These are phyloP conservation scores for Setophaga kirtlandii DNA, from an alignment of 2,113 vertebrate species.

Conservation along the genomic window DNA sequence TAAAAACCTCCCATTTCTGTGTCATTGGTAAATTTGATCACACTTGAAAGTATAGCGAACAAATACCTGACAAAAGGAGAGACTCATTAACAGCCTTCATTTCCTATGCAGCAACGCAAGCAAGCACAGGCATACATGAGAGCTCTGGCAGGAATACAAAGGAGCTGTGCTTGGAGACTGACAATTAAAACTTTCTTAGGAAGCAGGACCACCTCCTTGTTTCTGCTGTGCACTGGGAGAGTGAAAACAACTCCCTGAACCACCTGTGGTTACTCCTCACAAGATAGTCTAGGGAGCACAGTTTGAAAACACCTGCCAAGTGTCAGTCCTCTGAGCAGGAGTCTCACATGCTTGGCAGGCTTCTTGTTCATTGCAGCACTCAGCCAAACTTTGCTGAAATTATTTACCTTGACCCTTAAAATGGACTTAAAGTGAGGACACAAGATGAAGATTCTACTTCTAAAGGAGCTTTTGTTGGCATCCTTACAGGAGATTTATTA, in stretches of 20 bases:
- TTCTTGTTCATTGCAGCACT: not conserved
- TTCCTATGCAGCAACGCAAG: slow-evolving; percentile 57
- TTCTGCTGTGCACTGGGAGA: slow-evolving; percentile 21
- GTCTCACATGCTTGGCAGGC: not conserved
- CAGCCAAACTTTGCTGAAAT: not conserved
- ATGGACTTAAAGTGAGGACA: not conserved
- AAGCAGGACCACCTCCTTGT: slow-evolving; percentile 31
- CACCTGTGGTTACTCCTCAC: slow-evolving; percentile 30
- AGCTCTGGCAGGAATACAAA: slow-evolving; percentile 62
- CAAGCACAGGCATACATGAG: slow-evolving; percentile 24
- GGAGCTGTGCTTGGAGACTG: slow-evolving; percentile 46
- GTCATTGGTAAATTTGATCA: slow-evolving; percentile 51
- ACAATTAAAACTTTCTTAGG: slow-evolving; percentile 66
- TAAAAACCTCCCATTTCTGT: not conserved
- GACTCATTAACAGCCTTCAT: slow-evolving; percentile 56
- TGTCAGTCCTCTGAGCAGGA: not conserved
- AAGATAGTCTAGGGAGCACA: not conserved
- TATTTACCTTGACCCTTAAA: not conserved
- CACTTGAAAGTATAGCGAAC: slow-evolving; percentile 46
- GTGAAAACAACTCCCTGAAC: slow-evolving; percentile 36
- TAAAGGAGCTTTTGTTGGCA: not conserved
- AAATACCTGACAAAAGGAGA: slow-evolving; percentile 62
- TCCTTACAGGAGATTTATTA: not conserved
- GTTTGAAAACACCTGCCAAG: slow-evolving; percentile 39
- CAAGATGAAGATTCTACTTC: not conserved